These are phyloP conservation scores for Muscicapa comitata DNA, from an alignment of 2,797 vertebrate genomes.

Conservation along the genomic window DNA sequence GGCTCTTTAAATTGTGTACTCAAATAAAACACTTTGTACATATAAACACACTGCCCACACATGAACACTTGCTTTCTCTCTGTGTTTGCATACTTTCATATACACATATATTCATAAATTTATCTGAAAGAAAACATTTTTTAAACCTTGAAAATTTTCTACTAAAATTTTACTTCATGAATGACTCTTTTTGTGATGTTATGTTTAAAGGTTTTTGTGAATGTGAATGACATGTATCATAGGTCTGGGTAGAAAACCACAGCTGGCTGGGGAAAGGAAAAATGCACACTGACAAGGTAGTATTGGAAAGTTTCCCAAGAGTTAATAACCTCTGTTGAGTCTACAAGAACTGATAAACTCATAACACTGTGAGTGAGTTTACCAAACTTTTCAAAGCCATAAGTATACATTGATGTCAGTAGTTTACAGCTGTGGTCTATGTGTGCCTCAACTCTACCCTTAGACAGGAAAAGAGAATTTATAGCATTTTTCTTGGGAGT, in stretches of 20 bases:
- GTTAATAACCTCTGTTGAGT: neutral
- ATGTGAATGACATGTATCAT: neutral
- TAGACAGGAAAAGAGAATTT: neutral
- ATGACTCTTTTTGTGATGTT: fast-evolving
- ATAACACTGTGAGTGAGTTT: neutral
- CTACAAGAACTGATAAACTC: neutral
- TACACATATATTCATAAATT: neutral
- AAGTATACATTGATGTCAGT: neutral
- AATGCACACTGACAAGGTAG: neutral
- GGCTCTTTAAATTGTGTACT: neutral
- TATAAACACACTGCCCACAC: neutral
- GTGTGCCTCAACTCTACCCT: neutral
- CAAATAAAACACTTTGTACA: neutral
- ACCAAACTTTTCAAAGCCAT: neutral
- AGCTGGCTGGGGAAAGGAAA: neutral
- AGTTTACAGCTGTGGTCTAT: neutral
- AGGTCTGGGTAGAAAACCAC: neutral
- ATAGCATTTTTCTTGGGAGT: neutral
- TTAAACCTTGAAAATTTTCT: neutral
- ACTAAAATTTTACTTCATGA: neutral
- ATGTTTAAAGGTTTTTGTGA: neutral
- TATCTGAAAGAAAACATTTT: neutral
- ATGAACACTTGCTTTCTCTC: neutral
- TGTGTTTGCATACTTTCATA: neutral
- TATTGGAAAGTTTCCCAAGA: neutral